Evolutionary conservation across 2,797 vertebrate genomes (phyloP), one percentile per base, ranked within the genome.

Genomic region (Meda fulgida): DNA sequence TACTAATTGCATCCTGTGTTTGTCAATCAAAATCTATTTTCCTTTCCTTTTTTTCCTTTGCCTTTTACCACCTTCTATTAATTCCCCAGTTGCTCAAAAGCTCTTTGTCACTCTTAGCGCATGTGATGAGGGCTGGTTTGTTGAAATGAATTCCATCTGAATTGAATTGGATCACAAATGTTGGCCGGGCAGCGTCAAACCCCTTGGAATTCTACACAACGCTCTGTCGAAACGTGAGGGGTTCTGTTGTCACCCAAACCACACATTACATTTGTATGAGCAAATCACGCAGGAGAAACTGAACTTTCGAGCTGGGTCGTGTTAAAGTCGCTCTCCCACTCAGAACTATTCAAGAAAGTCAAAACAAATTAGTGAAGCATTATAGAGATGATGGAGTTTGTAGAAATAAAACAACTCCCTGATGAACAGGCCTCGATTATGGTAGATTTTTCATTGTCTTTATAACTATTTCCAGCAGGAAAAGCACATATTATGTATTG

Each of bases 1-100:
- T 72, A 92, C 96, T 99, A 98, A 99, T 98, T 99, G 97, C 96
- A 96, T 96, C 95, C 95, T 96, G 96, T 93, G 94, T 96, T 96
- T 98, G 98, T 98, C 97, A 99, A 97, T 99, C 97, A 98, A 97
- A 96, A 85, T 94, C 95, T 94, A 75, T 83, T 83, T 86, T 89
- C 81, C 80, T 67, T 84, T 87, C 60, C 67, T 69, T 78, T 85
- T 76, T 78, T 79, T 48, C 83, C 70, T 89, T 84, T 71, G 81
- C 78, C 80, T 75, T 80, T 83, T 81, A 80, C 70, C 73, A 48
- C 84, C 84, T 88, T 90, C 86, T 87, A 77, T 88, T 88, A 88
- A 88, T 88, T 85, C 87, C 89, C 85, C 86, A 71, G 55, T 87
- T 71, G n/a, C 71, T 84, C 76, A 84, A 65, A 77, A 84, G 80